Evolutionary conservation across 1,140 invertebrate genomes (phyloP).

Genomic region (Calosoma granatense): DNA sequence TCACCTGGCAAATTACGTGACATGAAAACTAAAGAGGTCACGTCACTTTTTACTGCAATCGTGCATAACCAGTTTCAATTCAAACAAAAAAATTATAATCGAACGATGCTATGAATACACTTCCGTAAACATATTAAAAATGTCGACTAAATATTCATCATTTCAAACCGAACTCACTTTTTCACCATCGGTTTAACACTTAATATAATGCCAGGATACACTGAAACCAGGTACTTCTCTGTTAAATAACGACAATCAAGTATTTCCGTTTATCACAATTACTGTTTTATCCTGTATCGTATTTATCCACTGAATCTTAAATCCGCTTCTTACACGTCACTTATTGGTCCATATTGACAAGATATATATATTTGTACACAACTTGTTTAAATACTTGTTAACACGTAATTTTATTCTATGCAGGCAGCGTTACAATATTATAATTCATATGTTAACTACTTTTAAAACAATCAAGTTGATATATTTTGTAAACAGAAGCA

Average conservation of each 20-base stretch:
- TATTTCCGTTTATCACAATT: too few species aligned
- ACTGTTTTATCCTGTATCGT: too few species aligned
- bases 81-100: too few species aligned
- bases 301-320: too few species aligned
- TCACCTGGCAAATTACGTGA: neutral
- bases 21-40: neutral
- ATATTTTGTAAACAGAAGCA: slow-evolving; percentile 4
- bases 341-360: neutral
- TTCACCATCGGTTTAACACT: neutral
- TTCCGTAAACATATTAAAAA: neutral
- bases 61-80: too few species aligned
- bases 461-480: neutral
- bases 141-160: too few species aligned
- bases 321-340: too few species aligned
- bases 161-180: too few species aligned
- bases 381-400: neutral
- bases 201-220: too few species aligned
- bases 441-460: neutral
- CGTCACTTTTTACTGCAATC: neutral
- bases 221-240: too few species aligned
- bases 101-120: neutral
- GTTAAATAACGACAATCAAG: too few species aligned
- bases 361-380: neutral
- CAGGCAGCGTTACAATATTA: neutral
- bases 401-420: neutral